phyloP scores from a whole-genome alignment of 2,797 vertebrate species.

The Hemitrygon akajei region DNA sequence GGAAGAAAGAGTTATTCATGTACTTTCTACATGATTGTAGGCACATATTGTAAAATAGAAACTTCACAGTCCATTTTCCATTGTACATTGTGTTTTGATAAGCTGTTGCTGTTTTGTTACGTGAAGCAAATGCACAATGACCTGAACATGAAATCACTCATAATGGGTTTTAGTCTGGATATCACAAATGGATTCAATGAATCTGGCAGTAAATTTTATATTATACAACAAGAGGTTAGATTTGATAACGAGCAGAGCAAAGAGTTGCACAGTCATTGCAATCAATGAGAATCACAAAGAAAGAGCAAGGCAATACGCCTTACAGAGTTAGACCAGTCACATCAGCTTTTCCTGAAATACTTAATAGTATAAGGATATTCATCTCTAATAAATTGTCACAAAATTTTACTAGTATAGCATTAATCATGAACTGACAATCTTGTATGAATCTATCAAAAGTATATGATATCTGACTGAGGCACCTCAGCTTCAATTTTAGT shows the following conservation, averaged over 20 bases:
- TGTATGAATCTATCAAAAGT: background rate
- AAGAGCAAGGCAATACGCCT: conserved; percentile 55
- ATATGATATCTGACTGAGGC: background rate
- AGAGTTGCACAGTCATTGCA: conserved; percentile 47
- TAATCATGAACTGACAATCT: background rate
- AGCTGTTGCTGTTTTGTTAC: conserved; percentile 41
- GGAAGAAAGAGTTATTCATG: conserved; percentile 16
- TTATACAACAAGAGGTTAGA: conserved; percentile 51
- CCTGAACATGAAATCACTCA: conserved; percentile 41
- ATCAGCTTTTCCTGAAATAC: background rate
- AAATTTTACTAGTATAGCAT: background rate
- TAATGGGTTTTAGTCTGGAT: conserved; percentile 54
- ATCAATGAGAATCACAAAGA: conserved; percentile 43
- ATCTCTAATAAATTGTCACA: background rate
- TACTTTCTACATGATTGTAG: conserved; percentile 15
- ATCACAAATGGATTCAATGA: conserved; percentile 67
- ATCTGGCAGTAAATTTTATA: conserved; percentile 57
- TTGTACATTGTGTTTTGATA: conserved; percentile 34
- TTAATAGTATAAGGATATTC: background rate
- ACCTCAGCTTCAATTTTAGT: background rate
- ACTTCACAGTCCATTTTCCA: conserved; percentile 1
- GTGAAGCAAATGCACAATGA: conserved; percentile 30
- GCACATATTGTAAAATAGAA: conserved; percentile 26
- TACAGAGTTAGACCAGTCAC: background rate
- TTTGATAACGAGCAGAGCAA: conserved; percentile 62